Base-by-base conservation (phyloP, 2,888 invertebrate species). In the Orthosia gracilis region DNA sequence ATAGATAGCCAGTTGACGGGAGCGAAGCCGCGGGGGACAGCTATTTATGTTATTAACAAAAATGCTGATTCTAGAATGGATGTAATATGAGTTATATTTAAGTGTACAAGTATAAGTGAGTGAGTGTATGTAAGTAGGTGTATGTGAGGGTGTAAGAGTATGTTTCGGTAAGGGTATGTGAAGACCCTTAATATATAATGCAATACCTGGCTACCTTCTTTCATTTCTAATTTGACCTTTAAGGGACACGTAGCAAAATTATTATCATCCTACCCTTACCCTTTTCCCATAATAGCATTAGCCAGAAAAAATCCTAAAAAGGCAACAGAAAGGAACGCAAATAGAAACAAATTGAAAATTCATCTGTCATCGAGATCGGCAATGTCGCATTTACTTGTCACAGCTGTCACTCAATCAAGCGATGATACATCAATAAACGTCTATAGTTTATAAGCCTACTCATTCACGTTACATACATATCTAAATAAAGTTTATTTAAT, bases 301-400 rank as follows among this genome's bases (percentile, higher is more conserved):
- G 26, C 15, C 7, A 17, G 54, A 61, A 12, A 52, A 52, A n/a
- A n/a, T 11, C 21, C 9, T 21, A 17, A 31, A 58, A 58, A 71
- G 4, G 7, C 2, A 13, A 3, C 13, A 47, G 18, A 18, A 49
- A 47, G 23, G 0, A 26, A 23, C 13, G 21, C 18, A 21, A 79
- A 62, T 47, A 63, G 15, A 73, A 64, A 31, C 13, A 54, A 80
- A 59, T 54, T 80, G 52, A 75, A 49, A 59, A 40, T 40, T 26
- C 18, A 76, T 63, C 49, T 67, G 52, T 67, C 57, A 57, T 62
- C 40, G 18, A 0, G n/a, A 40, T 47, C 18, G 40, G 31, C 40
- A 26, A 52, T 47, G 57, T 26, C 47, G 21, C 18, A 59, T 73
- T 71, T 61, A 63, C 49, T 45, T 52, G 55, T 57, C 55, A 69